phyloP scores from a whole-genome alignment of 1,140 invertebrate genomes.

The Meloidogyne hapla region DNA sequence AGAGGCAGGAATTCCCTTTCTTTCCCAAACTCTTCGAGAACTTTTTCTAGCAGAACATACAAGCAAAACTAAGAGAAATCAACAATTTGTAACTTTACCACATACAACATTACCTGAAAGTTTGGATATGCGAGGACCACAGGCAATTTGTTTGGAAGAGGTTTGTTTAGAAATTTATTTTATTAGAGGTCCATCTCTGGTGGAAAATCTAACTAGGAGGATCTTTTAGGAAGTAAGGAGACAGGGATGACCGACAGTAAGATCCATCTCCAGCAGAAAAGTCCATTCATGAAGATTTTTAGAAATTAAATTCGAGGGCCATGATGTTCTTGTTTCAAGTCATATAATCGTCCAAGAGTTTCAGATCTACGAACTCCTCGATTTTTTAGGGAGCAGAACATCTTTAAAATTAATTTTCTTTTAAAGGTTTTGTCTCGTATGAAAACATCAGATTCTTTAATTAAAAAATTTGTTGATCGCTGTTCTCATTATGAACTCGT shows the following conservation, averaged over 20 bases:
- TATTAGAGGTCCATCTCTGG: too few species aligned
- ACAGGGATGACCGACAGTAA: too few species aligned
- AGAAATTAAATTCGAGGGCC: too few species aligned
- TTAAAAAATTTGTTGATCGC: conserved; percentile 26
- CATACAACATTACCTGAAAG: conserved; percentile 31
- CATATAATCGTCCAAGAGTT: too few species aligned
- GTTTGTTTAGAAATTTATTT: conserved; percentile 34
- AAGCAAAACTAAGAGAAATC: conserved; percentile 30
- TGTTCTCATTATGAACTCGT: conserved; percentile 25
- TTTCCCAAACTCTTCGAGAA: conserved; percentile 40
- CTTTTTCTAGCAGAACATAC: conserved; percentile 48
- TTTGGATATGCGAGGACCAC: conserved; percentile 49
- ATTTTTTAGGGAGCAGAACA: too few species aligned
- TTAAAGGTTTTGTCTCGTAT: not conserved
- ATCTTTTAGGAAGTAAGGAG: too few species aligned
- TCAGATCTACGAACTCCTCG: too few species aligned
- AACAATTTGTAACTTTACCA: conserved; percentile 45
- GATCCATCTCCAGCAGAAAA: too few species aligned
- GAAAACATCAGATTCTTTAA: conserved; percentile 20
- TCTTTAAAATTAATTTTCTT: too few species aligned
- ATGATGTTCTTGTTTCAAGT: too few species aligned
- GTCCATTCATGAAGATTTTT: too few species aligned
- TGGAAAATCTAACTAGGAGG: too few species aligned
- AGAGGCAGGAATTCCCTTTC: conserved; percentile 41
- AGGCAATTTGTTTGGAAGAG: conserved; percentile 45